These are phyloP conservation scores for Stegodyphus mimosarum DNA, from an alignment of 1,140 invertebrate species.

Conservation along the genomic window DNA sequence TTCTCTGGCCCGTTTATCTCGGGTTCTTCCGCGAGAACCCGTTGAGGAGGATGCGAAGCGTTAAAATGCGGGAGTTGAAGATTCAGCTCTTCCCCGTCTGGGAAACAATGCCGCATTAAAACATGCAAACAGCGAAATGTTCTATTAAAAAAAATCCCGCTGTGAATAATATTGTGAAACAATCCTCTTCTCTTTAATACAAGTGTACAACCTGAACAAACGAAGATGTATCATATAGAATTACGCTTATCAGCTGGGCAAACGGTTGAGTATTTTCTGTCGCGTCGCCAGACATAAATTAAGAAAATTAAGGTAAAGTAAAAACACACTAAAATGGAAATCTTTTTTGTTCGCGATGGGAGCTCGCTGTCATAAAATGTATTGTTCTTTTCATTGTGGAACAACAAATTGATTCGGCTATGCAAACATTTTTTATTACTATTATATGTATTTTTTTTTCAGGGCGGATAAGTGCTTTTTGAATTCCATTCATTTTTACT, in stretches of 20 bases:
- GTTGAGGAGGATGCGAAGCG: too few relatives aligned
- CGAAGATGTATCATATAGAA: not conserved
- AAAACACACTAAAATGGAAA: constrained; percentile 26
- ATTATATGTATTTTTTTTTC: too few relatives aligned
- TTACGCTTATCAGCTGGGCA: constrained; percentile 12
- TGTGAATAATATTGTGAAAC: constrained; percentile 5
- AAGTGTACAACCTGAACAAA: constrained; percentile 23
- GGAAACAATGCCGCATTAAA: constrained; percentile 37
- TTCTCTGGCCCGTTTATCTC: not conserved
- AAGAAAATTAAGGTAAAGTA: constrained; percentile 53
- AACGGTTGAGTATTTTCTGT: not conserved
- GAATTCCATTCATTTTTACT: constrained; percentile 38
- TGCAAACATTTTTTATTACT: too few relatives aligned
- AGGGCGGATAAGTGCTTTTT: constrained; percentile 18
- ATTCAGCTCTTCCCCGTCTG: too few relatives aligned
- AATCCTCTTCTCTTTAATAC: constrained; percentile 23
- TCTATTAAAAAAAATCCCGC: constrained; percentile 41
- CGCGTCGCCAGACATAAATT: constrained; percentile 36
- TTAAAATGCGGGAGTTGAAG: too few relatives aligned
- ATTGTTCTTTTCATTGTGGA: constrained; percentile 39
- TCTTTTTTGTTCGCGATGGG: constrained; percentile 16
- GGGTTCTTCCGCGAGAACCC: too few relatives aligned
- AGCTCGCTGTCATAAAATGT: constrained; percentile 9
- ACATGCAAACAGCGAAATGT: constrained; percentile 25
- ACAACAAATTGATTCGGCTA: constrained; percentile 7